These are phyloP conservation scores for Rhadinocentrus ornatus DNA, from an alignment of 2,797 vertebrate species.

Conservation along the genomic window DNA sequence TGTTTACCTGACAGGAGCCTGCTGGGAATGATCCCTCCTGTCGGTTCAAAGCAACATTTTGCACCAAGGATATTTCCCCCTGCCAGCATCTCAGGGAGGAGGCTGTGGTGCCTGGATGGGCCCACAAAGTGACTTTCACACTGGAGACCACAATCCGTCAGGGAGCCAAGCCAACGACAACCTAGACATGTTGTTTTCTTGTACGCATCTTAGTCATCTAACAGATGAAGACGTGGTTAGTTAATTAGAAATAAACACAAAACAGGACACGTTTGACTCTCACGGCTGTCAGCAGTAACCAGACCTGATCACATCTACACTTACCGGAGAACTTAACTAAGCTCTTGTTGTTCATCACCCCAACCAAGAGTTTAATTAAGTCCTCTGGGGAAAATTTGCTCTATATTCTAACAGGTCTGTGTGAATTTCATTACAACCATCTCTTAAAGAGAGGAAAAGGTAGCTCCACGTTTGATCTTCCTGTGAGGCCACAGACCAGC, in stretches of 20 bases:
- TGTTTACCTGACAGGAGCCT: conserved; percentile 21
- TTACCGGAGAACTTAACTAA: no score
- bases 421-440: conserved; percentile 15
- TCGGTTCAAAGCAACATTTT: background rate
- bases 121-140: conserved; percentile 7
- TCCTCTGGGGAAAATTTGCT: background rate
- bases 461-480: background rate
- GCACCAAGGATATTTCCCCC: conserved; percentile 2
- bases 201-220: no score
- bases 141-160: background rate
- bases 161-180: background rate
- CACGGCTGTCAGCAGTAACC: background rate
- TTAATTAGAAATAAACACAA: background rate
- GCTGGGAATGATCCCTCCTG: background rate
- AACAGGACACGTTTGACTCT: background rate
- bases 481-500: conserved; percentile 8
- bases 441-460: background rate
- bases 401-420: conserved; percentile 4
- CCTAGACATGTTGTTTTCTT: background rate
- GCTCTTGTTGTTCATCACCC: conserved; percentile 9
- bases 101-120: background rate
- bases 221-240: background rate
- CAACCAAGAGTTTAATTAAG: conserved; percentile 12
- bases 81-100: background rate
- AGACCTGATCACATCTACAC: background rate